phyloP scores from a whole-genome alignment of 2,888 invertebrate species.

The Maniola hyperantus region DNA sequence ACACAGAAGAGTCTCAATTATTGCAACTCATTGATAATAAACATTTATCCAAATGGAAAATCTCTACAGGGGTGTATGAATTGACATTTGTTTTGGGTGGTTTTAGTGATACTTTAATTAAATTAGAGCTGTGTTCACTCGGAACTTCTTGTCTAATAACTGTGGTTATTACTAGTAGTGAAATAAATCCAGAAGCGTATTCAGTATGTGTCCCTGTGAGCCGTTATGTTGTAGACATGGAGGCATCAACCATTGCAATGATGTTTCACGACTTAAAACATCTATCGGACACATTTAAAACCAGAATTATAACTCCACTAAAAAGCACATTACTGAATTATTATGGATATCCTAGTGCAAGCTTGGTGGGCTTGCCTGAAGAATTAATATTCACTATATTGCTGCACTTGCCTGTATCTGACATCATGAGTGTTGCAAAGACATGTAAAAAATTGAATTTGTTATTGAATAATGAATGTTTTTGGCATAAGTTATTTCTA shows the following conservation, averaged over 20 bases:
- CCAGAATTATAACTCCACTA: conserved; percentile 78
- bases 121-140: conserved; percentile 64
- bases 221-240: conserved; percentile 65
- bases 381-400: conserved; percentile 66
- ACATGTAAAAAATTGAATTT: conserved; percentile 59
- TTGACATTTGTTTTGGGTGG: conserved; percentile 56
- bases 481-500: conserved; percentile 66
- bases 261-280: conserved; percentile 72
- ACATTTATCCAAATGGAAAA: conserved; percentile 56
- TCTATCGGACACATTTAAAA: conserved; percentile 77
- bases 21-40: conserved; percentile 46
- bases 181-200: conserved; percentile 66
- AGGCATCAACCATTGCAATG: conserved; percentile 62
- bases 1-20: conserved; percentile 46
- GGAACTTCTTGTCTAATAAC: conserved; percentile 64
- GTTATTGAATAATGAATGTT: conserved; percentile 54
- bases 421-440: conserved; percentile 59
- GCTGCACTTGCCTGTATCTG: conserved; percentile 53
- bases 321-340: conserved; percentile 78
- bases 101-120: conserved; percentile 55
- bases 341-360: conserved; percentile 73
- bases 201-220: conserved; percentile 67
- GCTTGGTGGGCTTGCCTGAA: conserved; percentile 71
- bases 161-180: conserved; percentile 51
- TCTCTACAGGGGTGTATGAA: conserved; percentile 55